Evolutionary conservation across 2,888 invertebrate species (phyloP).

Genomic region (Watsonalla cultraria): DNA sequence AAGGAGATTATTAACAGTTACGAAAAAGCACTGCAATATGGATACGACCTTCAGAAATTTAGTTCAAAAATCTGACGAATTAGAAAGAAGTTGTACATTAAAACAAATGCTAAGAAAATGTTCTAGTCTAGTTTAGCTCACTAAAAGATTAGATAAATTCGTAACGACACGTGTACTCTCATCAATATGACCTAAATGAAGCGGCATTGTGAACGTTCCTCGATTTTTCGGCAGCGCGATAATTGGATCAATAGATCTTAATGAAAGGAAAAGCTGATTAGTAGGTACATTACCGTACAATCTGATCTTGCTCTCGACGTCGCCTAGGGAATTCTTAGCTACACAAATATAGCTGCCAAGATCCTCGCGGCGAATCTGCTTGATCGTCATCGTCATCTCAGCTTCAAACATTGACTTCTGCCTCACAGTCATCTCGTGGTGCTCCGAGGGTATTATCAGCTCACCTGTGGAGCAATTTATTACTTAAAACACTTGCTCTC

Average conservation of each 20-base stretch:
- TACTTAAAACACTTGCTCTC: conserved; percentile 65
- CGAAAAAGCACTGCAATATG: no score
- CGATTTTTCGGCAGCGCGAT: background rate
- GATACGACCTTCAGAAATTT: no score
- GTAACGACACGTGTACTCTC: background rate
- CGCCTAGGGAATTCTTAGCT: conserved; percentile 92
- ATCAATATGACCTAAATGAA: background rate
- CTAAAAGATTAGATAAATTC: background rate
- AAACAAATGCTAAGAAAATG: background rate
- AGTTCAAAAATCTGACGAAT: no score
- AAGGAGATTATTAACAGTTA: no score
- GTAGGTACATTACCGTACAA: conserved; percentile 84
- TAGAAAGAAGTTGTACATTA: no score
- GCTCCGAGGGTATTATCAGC: conserved; percentile 90
- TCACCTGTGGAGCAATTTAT: conserved; percentile 80
- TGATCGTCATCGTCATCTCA: conserved; percentile 89
- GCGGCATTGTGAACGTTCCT: background rate
- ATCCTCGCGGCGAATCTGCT: conserved; percentile 87
- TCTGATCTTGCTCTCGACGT: conserved; percentile 92
- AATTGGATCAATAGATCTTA: background rate
- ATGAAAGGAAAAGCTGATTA: background rate
- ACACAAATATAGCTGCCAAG: conserved; percentile 92
- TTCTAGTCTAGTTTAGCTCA: background rate
- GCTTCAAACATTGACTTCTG: conserved; percentile 90
- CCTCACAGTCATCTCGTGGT: conserved; percentile 87